phyloP scores from a whole-genome alignment of 1,140 invertebrate genomes.

The Zaprionus davidi region DNA sequence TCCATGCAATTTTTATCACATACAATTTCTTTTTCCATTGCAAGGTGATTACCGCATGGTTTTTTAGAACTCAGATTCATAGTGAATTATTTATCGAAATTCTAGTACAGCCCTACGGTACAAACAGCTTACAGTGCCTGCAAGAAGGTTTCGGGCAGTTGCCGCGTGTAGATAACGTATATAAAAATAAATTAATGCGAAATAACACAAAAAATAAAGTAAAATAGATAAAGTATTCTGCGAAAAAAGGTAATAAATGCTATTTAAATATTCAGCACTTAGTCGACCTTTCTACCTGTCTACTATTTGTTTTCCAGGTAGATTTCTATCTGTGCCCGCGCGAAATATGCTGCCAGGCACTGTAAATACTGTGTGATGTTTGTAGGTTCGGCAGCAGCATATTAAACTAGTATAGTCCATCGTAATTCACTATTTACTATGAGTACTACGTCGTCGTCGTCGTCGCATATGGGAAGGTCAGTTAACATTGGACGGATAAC shows the following conservation, averaged over 20 bases:
- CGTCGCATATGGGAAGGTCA: constrained; percentile 40
- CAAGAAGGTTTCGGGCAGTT: neutral
- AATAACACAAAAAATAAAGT: neutral
- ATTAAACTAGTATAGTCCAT: constrained; percentile 34
- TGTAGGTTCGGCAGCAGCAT: constrained; percentile 25
- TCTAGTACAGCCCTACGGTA: constrained; percentile 29
- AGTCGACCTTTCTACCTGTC: constrained; percentile 9
- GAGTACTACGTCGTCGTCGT: constrained; percentile 22
- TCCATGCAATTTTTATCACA: constrained; percentile 16
- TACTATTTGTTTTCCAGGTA: constrained; percentile 1
- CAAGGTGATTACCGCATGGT: constrained; percentile 36
- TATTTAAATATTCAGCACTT: constrained; percentile 1
- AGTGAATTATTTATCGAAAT: constrained; percentile 39
- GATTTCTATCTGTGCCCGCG: neutral
- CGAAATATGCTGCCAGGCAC: neutral
- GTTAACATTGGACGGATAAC: constrained; percentile 5
- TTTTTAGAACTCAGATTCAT: constrained; percentile 13
- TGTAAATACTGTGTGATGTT: constrained; percentile 9
- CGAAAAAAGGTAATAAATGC: neutral
- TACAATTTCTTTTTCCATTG: constrained; percentile 20
- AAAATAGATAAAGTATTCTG: neutral
- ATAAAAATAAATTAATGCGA: neutral
- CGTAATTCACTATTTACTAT: constrained; percentile 40
- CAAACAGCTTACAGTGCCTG: constrained; percentile 15
- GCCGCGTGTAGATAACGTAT: neutral